phyloP scores from a whole-genome alignment of 2,113 vertebrate genomes.

The Cariama cristata region DNA sequence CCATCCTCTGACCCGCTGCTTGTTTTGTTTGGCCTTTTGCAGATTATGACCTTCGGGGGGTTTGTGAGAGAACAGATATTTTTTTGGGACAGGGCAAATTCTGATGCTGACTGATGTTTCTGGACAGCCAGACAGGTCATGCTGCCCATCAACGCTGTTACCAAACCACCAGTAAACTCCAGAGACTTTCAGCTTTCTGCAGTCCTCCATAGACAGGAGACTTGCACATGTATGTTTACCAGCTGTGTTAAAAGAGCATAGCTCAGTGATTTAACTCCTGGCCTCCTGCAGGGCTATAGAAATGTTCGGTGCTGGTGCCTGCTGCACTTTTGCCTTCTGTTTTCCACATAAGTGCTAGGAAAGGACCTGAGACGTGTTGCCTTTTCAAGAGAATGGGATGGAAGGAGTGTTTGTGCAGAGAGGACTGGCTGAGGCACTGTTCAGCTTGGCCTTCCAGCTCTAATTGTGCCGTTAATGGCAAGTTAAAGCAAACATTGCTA shows the following conservation, averaged over 20 bases:
- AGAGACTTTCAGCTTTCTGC: rapidly evolving
- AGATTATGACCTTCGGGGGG: neutral
- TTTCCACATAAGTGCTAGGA: neutral
- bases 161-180: neutral
- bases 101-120: neutral
- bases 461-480: neutral
- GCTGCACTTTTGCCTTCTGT: neutral
- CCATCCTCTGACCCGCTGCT: neutral
- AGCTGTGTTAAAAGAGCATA: neutral
- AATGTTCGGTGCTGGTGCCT: neutral
- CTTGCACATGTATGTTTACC: neutral
- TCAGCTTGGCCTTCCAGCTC: neutral
- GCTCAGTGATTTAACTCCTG: neutral
- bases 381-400: neutral
- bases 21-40: neutral
- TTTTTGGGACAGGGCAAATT: neutral
- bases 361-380: neutral
- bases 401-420: neutral
- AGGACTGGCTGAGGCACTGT: neutral
- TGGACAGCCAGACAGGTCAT: neutral
- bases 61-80: neutral
- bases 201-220: neutral
- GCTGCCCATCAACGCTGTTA: neutral
- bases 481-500: neutral
- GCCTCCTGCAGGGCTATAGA: neutral